Evolutionary conservation across 2,888 invertebrate genomes (phyloP), one percentile per base, ranked within the genome.

Genomic region (Microctonus hyperodae): DNA sequence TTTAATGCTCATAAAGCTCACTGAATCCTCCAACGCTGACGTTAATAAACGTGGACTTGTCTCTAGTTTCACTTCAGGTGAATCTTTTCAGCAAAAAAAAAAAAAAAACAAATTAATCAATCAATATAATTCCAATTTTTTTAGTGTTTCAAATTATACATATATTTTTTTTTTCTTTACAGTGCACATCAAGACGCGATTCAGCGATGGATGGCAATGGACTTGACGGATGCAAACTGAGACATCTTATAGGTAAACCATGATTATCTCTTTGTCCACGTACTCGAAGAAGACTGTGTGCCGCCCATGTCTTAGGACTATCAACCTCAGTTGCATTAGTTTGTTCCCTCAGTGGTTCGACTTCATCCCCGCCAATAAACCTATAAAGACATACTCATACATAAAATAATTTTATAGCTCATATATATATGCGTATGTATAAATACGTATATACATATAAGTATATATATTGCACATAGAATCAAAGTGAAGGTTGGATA

Each of bases 301-400:
- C 93, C 58, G 92, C 90, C 94, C 94, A 96, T 53, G 95, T 95
- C 76, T 93, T 88, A 1, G 91, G 90, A 80, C 92, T 90, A 84
- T 95, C 94, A 75, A 92, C 89, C 84, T 96, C 95, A 0, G 94
- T 93, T 3, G 90, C 88, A 83, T 95, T 96, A 50, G 90, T 92
- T 83, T 95, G 95, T 33, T 80, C 78, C 33, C 75, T 74, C 50
- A 78, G 57, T 5, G 82, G 76, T 53, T 80, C 75, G 23, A 79
- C 70, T 70, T 83, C 83, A 35, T 78, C 76, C 20, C 74, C 76
- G 7, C 79, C 80, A 55, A 80, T 76, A 62, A 75, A 79, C 80
- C 80, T 80, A 69, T n/a, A 58, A 44, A 16, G n/a, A n/a, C n/a
- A 44, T 6, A 44, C 9, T 7, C 16, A 2, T 1, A n/a, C 16